These are phyloP conservation scores for Drosophila willistoni DNA, from an alignment of 1,140 invertebrate species.

Conservation along the genomic window DNA sequence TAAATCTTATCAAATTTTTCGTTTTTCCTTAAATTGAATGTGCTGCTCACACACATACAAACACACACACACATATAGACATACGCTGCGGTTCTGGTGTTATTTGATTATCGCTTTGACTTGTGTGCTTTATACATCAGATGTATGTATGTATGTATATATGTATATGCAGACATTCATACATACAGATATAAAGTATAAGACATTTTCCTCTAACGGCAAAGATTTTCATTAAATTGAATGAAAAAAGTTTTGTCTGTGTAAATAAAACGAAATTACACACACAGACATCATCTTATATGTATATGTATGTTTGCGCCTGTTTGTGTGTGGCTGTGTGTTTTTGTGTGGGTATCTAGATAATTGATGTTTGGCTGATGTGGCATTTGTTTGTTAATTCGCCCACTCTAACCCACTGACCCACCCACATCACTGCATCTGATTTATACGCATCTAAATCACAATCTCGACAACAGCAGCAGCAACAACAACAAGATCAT, in stretches of 20 bases:
- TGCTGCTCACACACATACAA: slow-evolving; percentile 9
- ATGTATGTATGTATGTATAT: not conserved
- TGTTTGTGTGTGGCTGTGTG: not conserved
- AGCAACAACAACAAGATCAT: not conserved
- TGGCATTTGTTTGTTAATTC: slow-evolving; percentile 2
- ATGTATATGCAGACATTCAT: too few species aligned
- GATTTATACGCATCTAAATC: slow-evolving; percentile 9
- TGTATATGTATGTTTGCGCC: too few species aligned
- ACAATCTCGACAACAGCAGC: not conserved
- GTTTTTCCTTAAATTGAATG: slow-evolving; percentile 58
- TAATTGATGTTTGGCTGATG: slow-evolving; percentile 9
- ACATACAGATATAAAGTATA: not conserved
- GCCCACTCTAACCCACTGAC: not conserved
- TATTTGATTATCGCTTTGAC: slow-evolving; percentile 14
- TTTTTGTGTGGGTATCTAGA: not conserved
- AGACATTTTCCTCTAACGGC: slow-evolving; percentile 2
- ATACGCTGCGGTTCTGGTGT: slow-evolving; percentile 15
- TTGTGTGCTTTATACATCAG: slow-evolving; percentile 8
- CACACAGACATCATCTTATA: not conserved
- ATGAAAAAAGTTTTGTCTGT: slow-evolving; percentile 10
- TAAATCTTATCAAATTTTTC: slow-evolving; percentile 69
- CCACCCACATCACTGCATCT: not conserved
- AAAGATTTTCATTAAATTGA: slow-evolving; percentile 15
- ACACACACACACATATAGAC: slow-evolving; percentile 34
- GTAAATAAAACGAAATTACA: slow-evolving; percentile 12